Evolutionary conservation across 1,140 invertebrate species (phyloP).

Genomic region (Atta cephalotes): DNA sequence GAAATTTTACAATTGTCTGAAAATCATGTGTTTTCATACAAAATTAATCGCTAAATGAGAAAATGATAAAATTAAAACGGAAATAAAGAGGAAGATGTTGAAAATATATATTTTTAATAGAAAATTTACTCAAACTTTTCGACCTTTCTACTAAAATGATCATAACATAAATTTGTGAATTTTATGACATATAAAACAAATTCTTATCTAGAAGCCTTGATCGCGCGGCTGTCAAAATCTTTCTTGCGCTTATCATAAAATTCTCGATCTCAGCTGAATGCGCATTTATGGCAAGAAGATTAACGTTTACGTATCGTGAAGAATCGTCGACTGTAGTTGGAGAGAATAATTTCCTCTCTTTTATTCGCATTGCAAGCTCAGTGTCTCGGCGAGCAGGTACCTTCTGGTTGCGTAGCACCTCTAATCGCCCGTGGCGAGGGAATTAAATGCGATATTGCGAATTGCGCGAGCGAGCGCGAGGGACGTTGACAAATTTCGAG

Average conservation of each 20-base stretch:
- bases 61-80: too few species aligned
- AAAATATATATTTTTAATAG: too few species aligned
- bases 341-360: background rate
- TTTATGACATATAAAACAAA: background rate
- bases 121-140: too few species aligned
- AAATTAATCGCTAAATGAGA: too few species aligned
- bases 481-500: slow-evolving; percentile 65
- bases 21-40: too few species aligned
- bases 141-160: too few species aligned
- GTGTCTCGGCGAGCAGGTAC: slow-evolving; percentile 30
- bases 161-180: background rate
- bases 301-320: background rate
- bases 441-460: slow-evolving; percentile 44
- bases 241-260: background rate
- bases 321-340: background rate
- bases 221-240: background rate
- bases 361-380: slow-evolving; percentile 8
- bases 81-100: too few species aligned
- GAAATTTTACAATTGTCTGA: too few species aligned
- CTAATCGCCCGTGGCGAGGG: slow-evolving; percentile 34
- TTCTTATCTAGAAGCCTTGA: background rate
- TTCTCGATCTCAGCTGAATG: background rate
- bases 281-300: background rate
- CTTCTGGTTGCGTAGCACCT: slow-evolving; percentile 10
- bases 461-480: slow-evolving; percentile 20